Base-by-base conservation (phyloP, 2,888 invertebrate species). In the Xylota segnis region DNA sequence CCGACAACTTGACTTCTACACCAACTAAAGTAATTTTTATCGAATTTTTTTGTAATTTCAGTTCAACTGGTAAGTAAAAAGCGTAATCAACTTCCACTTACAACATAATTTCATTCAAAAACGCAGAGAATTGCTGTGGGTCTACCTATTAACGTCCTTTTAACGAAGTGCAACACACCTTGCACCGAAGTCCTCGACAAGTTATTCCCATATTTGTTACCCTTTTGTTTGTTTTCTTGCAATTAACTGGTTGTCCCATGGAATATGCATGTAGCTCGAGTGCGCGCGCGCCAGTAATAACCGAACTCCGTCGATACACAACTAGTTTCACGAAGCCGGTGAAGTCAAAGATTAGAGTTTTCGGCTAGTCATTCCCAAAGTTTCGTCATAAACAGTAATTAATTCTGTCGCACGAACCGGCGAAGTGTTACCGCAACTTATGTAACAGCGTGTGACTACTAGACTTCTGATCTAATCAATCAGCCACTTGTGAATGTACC, bases 61-160 rank as follows among this genome's bases (percentile, higher is more conserved):
- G 32, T 32, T 32, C 6, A 14, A 54, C 34, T 56, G 56, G 56
- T 56, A 34, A 56, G 34, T 32, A 6, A 32, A 54, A 54, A 32
- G 0, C 32, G 4, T 2, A 23, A 3, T 9, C 7, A 37, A 37
- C 37, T 1, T 37, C 2, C 37, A 37, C 0, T 37, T 10, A 37
- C 10, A 34, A 23, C 23, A 23, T 23, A 23, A 23, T 23, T 23
- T 23, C 3, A 1, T 23, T 23, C 3, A 3, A 23, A 2, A 23
- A 23, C 3, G 23, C 23, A 23, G 3, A 23, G 23, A 23, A 23
- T 2, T 23, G 3, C 23, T 23, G 23, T 23, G 23, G 23, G 1
- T 23, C 23, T 3, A 23, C 23, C 23, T 23, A 2, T 23, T 23
- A 23, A 23, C 23, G 3, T 2, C 23, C 23, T 23, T 23, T 23